A percentile compares a stretch with the other conserved stretches of the same genome.
These are phyloP conservation scores for Menidia menidia DNA, from an alignment of 2,797 vertebrate genomes.

Conservation along the genomic window DNA sequence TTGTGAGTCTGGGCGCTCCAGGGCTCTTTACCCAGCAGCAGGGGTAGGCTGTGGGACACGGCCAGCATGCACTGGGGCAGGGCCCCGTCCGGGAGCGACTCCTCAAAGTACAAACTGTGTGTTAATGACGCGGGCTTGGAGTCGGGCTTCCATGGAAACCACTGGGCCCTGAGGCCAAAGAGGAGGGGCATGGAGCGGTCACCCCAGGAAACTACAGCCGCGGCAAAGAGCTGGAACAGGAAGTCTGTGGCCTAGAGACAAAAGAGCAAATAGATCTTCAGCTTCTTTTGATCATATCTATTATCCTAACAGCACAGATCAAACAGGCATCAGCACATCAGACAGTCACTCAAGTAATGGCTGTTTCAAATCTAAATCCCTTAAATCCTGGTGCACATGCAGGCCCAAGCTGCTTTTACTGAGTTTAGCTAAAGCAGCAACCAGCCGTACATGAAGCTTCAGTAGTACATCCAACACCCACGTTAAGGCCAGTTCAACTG, in stretches of 20 bases:
- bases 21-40: conserved; percentile 90
- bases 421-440: too few species aligned
- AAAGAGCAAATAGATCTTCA: background rate
- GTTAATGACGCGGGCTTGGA: conserved; percentile 19
- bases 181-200: conserved; percentile 89
- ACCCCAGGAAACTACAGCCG: conserved; percentile 89
- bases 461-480: too few species aligned
- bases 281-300: background rate
- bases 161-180: conserved; percentile 86
- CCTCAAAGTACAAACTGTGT: conserved; percentile 77
- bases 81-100: conserved; percentile 63
- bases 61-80: conserved; percentile 82
- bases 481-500: too few species aligned
- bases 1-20: conserved; percentile 91
- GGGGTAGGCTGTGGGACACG: conserved; percentile 85
- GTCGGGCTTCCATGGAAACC: conserved; percentile 84
- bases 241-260: conserved; percentile 86
- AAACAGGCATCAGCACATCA: background rate
- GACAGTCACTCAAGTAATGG: background rate
- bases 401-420: too few species aligned
- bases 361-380: too few species aligned
- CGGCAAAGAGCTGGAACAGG: conserved; percentile 88
- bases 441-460: too few species aligned
- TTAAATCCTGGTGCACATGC: too few species aligned
- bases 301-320: background rate